A percentile compares a stretch with the other conserved stretches of the same genome.
Conservation (phyloP, 2,113 vertebrate species). For the Leiothrix lutea region DNA sequence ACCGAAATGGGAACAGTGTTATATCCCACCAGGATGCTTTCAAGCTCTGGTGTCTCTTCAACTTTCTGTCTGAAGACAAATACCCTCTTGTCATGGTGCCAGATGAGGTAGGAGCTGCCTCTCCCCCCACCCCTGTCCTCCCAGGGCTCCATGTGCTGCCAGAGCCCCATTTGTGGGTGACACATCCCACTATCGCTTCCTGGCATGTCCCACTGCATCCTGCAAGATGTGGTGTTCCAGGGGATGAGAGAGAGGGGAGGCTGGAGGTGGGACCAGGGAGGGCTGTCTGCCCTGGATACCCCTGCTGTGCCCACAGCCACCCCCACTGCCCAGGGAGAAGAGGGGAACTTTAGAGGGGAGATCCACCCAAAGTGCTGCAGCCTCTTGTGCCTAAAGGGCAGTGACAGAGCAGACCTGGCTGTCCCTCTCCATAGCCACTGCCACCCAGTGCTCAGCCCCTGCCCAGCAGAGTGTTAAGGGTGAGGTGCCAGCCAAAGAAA, state of each 20-base stretch:
- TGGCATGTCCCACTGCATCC: background rate
- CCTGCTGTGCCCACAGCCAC: fast-evolving
- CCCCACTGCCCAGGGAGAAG: background rate
- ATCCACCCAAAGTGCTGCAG: background rate
- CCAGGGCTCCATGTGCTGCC: background rate
- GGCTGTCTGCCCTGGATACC: background rate
- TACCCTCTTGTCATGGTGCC: constrained; percentile 94
- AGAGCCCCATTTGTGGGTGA: background rate
- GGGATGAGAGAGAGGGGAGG: background rate
- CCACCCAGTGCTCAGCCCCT: background rate
- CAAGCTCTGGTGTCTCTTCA: constrained; percentile 96
- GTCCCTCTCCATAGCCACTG: background rate
- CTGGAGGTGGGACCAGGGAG: background rate
- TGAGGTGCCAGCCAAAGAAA: background rate
- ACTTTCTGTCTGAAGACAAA: constrained; percentile 96
- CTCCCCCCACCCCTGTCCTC: background rate
- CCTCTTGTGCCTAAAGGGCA: background rate
- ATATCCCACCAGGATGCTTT: constrained; percentile 88
- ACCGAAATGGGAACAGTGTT: constrained; percentile 73
- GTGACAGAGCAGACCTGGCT: background rate
- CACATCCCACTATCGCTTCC: background rate
- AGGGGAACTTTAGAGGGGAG: background rate
- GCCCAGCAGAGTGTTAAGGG: background rate
- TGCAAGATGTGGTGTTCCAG: background rate
- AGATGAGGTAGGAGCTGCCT: constrained; percentile 84